These are phyloP conservation scores for Pterocles burchelli DNA, from an alignment of 2,113 vertebrate species.

Conservation along the genomic window DNA sequence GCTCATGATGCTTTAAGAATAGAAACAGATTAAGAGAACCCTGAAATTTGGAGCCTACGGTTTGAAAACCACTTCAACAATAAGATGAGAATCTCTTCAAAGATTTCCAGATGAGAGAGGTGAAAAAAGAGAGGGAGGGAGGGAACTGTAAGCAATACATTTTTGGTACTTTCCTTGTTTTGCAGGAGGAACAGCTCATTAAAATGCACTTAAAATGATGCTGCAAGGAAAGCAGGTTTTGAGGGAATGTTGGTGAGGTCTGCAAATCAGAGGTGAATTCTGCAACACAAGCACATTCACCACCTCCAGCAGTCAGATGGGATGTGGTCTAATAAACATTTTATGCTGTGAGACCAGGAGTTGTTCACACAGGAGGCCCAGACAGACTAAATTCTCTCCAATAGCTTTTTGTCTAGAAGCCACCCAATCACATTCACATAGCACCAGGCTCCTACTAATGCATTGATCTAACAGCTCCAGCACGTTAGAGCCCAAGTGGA, in stretches of 20 bases:
- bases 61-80: not conserved
- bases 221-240: constrained; percentile 8
- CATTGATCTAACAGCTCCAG: not conserved
- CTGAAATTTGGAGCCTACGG: not conserved
- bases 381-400: not conserved
- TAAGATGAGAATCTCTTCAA: not conserved
- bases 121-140: not conserved
- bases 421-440: not conserved
- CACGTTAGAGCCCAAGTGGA: not conserved
- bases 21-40: not conserved
- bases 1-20: not conserved
- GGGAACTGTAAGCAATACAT: not conserved
- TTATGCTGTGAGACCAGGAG: not conserved
- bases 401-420: not conserved
- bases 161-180: not conserved
- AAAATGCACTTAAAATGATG: not conserved
- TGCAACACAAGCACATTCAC: not conserved
- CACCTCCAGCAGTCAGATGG: not conserved
- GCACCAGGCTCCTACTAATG: not conserved
- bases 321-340: not conserved
- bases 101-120: not conserved
- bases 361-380: not conserved
- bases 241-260: not conserved
- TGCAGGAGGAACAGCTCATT: constrained; percentile 7
- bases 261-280: not conserved